phyloP scores from a whole-genome alignment of 2,797 vertebrate species.

The Chromis chromis region DNA sequence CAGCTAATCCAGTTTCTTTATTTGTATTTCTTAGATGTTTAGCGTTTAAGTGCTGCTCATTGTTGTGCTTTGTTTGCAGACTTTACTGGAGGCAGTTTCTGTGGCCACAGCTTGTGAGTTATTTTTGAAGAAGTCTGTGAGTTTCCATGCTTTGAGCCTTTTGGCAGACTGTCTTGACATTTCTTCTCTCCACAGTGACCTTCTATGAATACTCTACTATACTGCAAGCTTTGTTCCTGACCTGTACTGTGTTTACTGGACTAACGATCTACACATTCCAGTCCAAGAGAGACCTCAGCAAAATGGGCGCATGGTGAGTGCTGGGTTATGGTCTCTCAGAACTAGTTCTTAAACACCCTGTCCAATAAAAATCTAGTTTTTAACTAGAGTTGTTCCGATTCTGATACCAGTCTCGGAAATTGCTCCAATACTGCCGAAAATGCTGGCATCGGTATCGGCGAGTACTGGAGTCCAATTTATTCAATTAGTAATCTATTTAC shows the following conservation, averaged over 20 bases:
- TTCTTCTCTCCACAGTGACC: slow-evolving; percentile 84
- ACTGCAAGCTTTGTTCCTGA: slow-evolving; percentile 92
- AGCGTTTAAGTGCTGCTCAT: background rate
- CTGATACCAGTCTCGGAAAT: too few relatives aligned
- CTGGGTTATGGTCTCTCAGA: background rate
- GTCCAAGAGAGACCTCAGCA: slow-evolving; percentile 96
- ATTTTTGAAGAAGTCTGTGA: background rate
- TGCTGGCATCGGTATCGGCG: too few relatives aligned
- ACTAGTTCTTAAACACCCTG: background rate
- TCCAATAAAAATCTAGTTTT: background rate
- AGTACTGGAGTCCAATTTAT: too few relatives aligned
- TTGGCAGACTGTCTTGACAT: slow-evolving; percentile 2
- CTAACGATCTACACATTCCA: slow-evolving; percentile 93
- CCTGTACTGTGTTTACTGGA: slow-evolving; percentile 90
- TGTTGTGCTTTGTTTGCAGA: slow-evolving; percentile 81
- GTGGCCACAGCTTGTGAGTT: slow-evolving; percentile 89
- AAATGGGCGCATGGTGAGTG: slow-evolving; percentile 91
- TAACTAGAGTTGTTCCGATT: too few relatives aligned
- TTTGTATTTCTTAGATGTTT: too few relatives aligned
- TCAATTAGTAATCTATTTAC: too few relatives aligned
- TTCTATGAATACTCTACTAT: slow-evolving; percentile 91
- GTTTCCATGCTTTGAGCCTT: background rate
- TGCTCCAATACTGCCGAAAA: too few relatives aligned
- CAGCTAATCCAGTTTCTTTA: too few relatives aligned
- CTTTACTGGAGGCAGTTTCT: slow-evolving; percentile 90